phyloP scores from a whole-genome alignment of 2,888 invertebrate species.

The Acleris cristana region DNA sequence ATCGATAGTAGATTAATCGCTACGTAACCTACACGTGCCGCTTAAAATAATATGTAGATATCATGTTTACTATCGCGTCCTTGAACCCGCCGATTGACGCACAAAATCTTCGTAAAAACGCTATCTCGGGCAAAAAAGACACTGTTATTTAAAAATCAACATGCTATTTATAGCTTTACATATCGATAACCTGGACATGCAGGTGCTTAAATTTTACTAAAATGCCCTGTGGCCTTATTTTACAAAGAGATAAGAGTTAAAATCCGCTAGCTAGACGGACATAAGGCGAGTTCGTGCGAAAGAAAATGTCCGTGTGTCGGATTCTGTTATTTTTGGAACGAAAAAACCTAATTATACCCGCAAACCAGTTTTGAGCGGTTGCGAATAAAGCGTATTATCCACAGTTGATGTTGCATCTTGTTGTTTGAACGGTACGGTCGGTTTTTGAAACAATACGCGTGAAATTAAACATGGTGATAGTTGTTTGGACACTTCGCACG shows the following conservation, averaged over 20 bases:
- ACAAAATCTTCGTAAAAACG: conserved; percentile 20
- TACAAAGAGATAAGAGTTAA: conserved; percentile 10
- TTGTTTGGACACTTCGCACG: conserved; percentile 34
- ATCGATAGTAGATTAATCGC: conserved; percentile 2
- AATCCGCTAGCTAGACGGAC: conserved; percentile 6
- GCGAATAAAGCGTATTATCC: conserved; percentile 8
- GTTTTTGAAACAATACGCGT: background rate
- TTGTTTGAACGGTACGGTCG: conserved; percentile 2
- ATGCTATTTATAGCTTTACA: conserved; percentile 22
- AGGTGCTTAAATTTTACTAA: conserved; percentile 2
- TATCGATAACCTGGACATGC: conserved; percentile 12
- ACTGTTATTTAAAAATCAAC: conserved; percentile 21
- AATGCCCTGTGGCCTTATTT: conserved; percentile 4
- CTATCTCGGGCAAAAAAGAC: conserved; percentile 14
- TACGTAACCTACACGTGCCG: conserved; percentile 6
- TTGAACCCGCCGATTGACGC: conserved; percentile 33
- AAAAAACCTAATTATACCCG: conserved; percentile 39
- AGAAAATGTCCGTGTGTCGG: conserved; percentile 32
- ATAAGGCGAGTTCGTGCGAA: background rate
- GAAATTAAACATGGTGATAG: conserved; percentile 29
- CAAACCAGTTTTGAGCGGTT: conserved; percentile 33
- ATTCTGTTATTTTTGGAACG: conserved; percentile 38
- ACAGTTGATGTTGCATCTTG: conserved; percentile 1
- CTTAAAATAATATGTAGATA: conserved; percentile 2
- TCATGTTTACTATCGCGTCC: conserved; percentile 28